Evolutionary conservation across 1,140 invertebrate genomes (phyloP).

Genomic region (Asbolus verrucosus): DNA sequence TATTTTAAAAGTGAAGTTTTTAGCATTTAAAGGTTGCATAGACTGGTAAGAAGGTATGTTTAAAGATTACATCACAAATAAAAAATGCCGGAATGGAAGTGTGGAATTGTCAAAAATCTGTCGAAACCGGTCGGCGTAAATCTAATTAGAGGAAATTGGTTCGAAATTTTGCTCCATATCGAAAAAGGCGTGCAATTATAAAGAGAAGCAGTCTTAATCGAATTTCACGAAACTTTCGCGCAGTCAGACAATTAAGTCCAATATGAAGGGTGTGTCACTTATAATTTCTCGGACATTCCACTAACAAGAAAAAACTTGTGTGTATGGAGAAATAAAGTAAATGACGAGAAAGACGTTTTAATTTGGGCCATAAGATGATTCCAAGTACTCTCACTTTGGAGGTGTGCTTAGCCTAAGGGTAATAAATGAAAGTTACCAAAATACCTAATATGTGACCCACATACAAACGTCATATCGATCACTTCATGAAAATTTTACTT

Average conservation of each 20-base stretch:
- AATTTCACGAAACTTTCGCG: slow-evolving; percentile 23
- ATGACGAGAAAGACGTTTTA: slow-evolving; percentile 24
- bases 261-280: slow-evolving; percentile 24
- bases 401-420: slow-evolving; percentile 21
- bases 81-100: too few relatives aligned
- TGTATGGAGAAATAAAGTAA: not conserved
- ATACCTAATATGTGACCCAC: slow-evolving; percentile 24
- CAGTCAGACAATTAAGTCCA: slow-evolving; percentile 5
- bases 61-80: too few relatives aligned
- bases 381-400: slow-evolving; percentile 29
- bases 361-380: slow-evolving; percentile 32
- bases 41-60: too few relatives aligned
- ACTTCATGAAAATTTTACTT: not conserved
- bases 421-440: slow-evolving; percentile 34
- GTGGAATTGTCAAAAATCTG: too few relatives aligned
- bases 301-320: slow-evolving; percentile 15
- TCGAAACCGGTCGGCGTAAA: too few relatives aligned
- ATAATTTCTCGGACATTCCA: slow-evolving; percentile 11
- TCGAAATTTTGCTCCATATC: too few relatives aligned
- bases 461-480: slow-evolving; percentile 11
- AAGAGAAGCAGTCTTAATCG: slow-evolving; percentile 8
- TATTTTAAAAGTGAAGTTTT: too few relatives aligned
- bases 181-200: slow-evolving; percentile 3
- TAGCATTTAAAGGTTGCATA: too few relatives aligned
- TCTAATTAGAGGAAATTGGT: too few relatives aligned